Evolutionary conservation across 2,797 vertebrate species (phyloP).

Genomic region (Phoebastria nigripes): DNA sequence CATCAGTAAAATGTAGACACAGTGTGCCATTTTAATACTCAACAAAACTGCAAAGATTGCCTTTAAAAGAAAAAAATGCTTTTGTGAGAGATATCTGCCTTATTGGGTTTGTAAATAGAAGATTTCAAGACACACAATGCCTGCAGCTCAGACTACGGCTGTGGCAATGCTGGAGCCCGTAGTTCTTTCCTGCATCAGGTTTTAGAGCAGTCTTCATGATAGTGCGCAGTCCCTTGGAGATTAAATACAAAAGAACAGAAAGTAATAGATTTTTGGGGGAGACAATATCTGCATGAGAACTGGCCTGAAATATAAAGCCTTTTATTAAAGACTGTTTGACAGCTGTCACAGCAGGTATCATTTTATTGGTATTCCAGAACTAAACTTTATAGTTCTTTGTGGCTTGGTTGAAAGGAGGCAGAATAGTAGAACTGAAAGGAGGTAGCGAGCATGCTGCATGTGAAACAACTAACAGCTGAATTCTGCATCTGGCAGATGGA

Average conservation of each 20-base stretch:
- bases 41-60: not conserved
- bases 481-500: slow-evolving; percentile 76
- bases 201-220: not conserved
- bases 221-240: not conserved
- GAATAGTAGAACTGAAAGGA: not conserved
- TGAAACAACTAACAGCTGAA: slow-evolving; percentile 16
- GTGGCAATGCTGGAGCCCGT: not conserved
- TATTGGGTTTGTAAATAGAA: not conserved
- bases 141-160: accelerated
- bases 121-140: not conserved
- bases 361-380: not conserved
- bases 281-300: not conserved
- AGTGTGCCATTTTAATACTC: not conserved
- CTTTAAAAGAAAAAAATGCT: not conserved
- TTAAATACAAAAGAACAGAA: not conserved
- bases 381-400: not conserved
- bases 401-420: not conserved
- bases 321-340: not conserved
- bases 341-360: not conserved
- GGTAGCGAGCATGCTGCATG: not conserved
- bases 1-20: not conserved
- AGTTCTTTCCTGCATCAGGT: not conserved
- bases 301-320: not conserved
- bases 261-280: not conserved
- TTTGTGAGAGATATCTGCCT: not conserved